These are phyloP conservation scores for Lepidothrix coronata DNA, from an alignment of 2,113 vertebrate species.

Conservation along the genomic window DNA sequence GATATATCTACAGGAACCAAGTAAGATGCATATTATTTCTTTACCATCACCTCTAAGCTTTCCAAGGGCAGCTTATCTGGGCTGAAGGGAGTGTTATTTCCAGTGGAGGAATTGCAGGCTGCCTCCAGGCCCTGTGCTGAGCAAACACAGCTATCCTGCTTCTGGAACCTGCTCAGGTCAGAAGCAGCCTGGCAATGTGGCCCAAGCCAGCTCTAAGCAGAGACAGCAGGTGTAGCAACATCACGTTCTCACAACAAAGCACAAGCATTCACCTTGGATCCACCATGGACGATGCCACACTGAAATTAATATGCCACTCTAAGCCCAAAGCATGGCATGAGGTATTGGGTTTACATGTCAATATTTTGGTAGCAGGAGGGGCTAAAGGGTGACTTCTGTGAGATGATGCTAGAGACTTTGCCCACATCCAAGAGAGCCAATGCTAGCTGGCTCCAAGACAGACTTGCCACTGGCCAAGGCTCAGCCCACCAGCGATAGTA, in stretches of 20 bases:
- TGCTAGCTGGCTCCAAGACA: not conserved
- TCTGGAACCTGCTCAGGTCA: not conserved
- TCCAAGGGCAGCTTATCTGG: not conserved
- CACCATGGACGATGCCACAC: not conserved
- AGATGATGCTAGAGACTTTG: not conserved
- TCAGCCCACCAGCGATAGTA: accelerated
- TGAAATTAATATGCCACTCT: not conserved
- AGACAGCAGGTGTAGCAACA: not conserved
- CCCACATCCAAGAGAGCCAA: accelerated
- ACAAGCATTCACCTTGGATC: not conserved
- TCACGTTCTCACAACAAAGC: accelerated
- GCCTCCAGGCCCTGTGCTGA: not conserved
- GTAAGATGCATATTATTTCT: not conserved
- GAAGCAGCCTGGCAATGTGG: not conserved
- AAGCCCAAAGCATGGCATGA: not conserved
- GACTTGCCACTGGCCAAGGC: not conserved
- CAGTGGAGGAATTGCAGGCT: not conserved
- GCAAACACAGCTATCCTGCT: not conserved
- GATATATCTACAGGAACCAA: not conserved
- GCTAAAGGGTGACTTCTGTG: not conserved
- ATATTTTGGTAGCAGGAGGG: not conserved
- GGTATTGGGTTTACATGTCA: not conserved
- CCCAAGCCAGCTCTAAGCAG: not conserved
- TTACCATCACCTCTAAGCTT: accelerated
- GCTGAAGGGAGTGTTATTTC: not conserved